Evolutionary conservation across 2,113 vertebrate species (phyloP).

Genomic region (Sphaerodactylus townsendi): DNA sequence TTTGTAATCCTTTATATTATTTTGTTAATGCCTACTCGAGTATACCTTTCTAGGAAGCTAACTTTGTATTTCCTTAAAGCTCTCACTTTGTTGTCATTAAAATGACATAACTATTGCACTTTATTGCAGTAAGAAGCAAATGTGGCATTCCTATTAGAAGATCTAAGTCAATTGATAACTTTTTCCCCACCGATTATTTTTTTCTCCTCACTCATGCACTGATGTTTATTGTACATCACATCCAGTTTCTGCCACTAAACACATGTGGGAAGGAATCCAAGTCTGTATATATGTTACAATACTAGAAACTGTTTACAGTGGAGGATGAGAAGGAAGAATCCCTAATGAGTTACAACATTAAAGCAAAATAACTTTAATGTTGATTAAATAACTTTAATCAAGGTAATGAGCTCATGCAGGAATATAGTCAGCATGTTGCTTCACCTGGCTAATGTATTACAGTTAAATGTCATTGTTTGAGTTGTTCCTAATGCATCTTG

Average conservation of each 20-base stretch:
- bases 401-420: conserved; percentile 14
- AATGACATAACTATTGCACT: conserved; percentile 78
- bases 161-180: conserved; percentile 16
- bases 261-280: conserved; percentile 3
- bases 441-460: background rate
- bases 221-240: conserved; percentile 46
- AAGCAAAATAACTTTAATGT: conserved; percentile 4
- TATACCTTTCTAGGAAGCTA: conserved; percentile 70
- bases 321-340: conserved; percentile 11
- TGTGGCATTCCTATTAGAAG: conserved; percentile 29
- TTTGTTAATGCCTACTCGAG: conserved; percentile 65
- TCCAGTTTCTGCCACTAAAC: conserved; percentile 48
- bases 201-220: conserved; percentile 23
- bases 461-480: conserved; percentile 13
- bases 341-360: conserved; percentile 16
- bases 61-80: conserved; percentile 75
- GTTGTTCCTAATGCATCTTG: conserved; percentile 36
- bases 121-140: conserved; percentile 77
- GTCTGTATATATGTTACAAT: conserved; percentile 8
- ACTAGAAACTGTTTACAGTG: conserved; percentile 60
- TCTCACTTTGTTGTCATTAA: conserved; percentile 78
- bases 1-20: conserved; percentile 58
- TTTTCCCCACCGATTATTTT: conserved; percentile 35
- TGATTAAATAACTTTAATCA: conserved; percentile 15
- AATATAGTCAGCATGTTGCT: conserved; percentile 20